These are phyloP conservation scores for Oreochromis niloticus DNA, from an alignment of 2,113 vertebrate species.

Conservation along the genomic window DNA sequence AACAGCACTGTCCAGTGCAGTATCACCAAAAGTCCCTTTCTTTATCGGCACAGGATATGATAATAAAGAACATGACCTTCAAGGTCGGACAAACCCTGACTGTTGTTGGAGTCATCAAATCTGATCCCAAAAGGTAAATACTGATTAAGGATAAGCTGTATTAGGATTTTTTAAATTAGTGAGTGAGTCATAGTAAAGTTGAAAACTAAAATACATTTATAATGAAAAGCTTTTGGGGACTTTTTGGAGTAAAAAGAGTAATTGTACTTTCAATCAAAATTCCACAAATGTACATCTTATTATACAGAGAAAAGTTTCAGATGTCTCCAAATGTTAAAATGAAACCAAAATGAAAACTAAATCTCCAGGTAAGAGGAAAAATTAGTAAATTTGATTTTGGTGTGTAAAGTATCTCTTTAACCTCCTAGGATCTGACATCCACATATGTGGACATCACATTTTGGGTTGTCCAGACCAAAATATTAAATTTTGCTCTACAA, in stretches of 20 bases:
- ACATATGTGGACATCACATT: neutral
- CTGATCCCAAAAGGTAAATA: conserved; percentile 59
- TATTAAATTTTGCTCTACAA: neutral
- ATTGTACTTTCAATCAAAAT: neutral
- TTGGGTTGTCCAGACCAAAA: neutral
- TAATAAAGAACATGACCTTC: conserved; percentile 72
- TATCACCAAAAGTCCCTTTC: neutral
- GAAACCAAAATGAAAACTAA: neutral
- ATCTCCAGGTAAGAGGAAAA: neutral
- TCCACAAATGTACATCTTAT: neutral
- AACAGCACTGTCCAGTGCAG: neutral
- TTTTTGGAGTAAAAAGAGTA: neutral
- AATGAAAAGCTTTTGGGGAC: neutral
- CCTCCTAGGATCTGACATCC: neutral
- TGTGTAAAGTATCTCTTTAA: neutral
- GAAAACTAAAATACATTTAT: neutral
- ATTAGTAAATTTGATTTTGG: neutral
- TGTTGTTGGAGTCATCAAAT: conserved; percentile 52
- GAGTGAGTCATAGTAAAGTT: neutral
- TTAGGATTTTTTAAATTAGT: neutral
- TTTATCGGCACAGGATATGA: conserved; percentile 50
- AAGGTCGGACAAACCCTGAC: conserved; percentile 69
- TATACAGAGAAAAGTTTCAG: neutral
- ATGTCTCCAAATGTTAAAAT: neutral
- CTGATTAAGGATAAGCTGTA: neutral